Conservation (phyloP, 2,113 vertebrate genomes). For the Epinephelus cyanopodus region DNA sequence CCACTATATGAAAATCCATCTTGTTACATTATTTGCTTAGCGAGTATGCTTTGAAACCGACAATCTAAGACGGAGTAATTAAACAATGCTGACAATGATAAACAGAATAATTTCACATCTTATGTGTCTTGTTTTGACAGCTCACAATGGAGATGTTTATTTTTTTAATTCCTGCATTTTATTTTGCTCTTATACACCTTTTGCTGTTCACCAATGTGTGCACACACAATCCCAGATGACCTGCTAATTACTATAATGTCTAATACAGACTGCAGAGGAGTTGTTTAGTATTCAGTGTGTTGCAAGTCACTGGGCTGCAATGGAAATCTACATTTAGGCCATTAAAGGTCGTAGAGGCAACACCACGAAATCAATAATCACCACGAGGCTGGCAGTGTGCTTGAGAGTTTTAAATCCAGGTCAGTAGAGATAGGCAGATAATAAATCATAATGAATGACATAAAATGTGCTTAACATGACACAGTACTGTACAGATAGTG, state of each 20-base stretch:
- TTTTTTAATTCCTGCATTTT: constrained; percentile 23
- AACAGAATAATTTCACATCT: constrained; percentile 37
- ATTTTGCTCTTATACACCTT: constrained; percentile 17
- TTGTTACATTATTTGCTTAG: constrained; percentile 65
- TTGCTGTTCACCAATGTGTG: constrained; percentile 5
- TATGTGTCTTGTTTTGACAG: constrained; percentile 32
- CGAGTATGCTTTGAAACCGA: constrained; percentile 30
- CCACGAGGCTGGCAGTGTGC: background rate
- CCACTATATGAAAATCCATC: constrained; percentile 56
- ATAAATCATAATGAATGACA: constrained; percentile 22
- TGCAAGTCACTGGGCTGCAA: constrained; percentile 1
- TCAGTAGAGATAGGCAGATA: background rate
- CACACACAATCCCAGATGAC: background rate
- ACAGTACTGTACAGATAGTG: background rate
- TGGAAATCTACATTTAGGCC: background rate
- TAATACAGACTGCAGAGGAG: background rate
- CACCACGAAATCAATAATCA: constrained; percentile 10
- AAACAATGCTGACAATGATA: constrained; percentile 42
- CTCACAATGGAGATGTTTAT: constrained; percentile 23
- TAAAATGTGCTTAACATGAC: background rate
- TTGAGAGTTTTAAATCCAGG: background rate
- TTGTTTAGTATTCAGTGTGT: background rate
- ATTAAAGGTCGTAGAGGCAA: background rate
- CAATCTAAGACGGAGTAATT: constrained; percentile 36
- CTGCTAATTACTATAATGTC: background rate